These are phyloP conservation scores for Thripadectes ignobilis DNA, from an alignment of 2,797 vertebrate genomes.

Conservation along the genomic window DNA sequence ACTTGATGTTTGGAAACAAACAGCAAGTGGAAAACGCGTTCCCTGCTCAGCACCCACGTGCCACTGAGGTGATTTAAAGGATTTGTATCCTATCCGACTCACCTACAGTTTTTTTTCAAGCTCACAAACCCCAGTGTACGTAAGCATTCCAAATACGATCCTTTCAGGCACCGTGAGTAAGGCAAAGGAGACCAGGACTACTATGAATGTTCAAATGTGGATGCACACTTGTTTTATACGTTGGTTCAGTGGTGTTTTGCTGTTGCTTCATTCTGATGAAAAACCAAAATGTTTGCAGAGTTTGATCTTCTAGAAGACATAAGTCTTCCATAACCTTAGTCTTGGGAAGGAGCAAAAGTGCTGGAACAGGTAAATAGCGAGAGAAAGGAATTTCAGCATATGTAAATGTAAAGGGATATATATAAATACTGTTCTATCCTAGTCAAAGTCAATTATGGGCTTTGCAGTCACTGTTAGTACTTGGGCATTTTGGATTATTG, in stretches of 20 bases:
- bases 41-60: neutral
- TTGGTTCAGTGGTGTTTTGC: neutral
- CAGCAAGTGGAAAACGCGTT: neutral
- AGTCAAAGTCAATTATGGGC: neutral
- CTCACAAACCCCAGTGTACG: neutral
- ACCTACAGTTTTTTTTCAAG: neutral
- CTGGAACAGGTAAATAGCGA: neutral
- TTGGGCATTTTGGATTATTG: neutral
- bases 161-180: neutral
- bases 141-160: neutral
- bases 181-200: neutral
- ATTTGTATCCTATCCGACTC: neutral
- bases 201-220: neutral
- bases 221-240: neutral
- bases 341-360: neutral
- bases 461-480: neutral
- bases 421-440: neutral
- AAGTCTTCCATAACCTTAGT: neutral
- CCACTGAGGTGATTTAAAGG: neutral
- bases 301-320: neutral
- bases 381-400: neutral
- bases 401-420: neutral
- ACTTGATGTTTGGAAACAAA: neutral
- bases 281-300: neutral
- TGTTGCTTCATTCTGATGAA: neutral